Evolutionary conservation across 2,888 invertebrate genomes (phyloP).

Genomic region (Heliconius charithonia): DNA sequence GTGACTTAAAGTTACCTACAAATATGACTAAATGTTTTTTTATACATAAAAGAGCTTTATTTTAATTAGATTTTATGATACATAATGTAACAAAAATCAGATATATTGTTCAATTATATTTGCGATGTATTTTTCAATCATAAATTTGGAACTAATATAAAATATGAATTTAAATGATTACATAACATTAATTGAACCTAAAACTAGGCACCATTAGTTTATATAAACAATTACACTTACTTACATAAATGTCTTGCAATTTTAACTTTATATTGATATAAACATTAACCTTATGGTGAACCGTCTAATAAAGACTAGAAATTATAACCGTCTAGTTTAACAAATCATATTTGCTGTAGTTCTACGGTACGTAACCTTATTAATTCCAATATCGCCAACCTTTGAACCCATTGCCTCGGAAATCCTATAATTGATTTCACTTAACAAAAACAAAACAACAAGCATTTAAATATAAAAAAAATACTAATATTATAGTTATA

Average conservation of each 20-base stretch:
- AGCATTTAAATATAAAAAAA: too few relatives aligned
- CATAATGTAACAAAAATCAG: too few relatives aligned
- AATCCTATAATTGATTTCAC: slow-evolving; percentile 1
- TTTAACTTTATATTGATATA: neutral
- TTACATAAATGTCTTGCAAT: slow-evolving; percentile 1
- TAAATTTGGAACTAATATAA: neutral
- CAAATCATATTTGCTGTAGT: neutral
- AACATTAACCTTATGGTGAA: neutral
- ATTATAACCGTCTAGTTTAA: neutral
- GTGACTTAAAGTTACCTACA: too few relatives aligned
- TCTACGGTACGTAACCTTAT: neutral
- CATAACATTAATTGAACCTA: too few relatives aligned
- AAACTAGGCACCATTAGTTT: neutral
- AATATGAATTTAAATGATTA: neutral
- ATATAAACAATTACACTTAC: neutral
- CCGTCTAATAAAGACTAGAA: neutral
- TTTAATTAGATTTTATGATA: too few relatives aligned
- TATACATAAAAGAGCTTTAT: too few relatives aligned
- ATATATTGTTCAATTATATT: too few relatives aligned
- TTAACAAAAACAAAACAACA: neutral
- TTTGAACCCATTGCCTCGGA: neutral
- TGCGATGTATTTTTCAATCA: too few relatives aligned
- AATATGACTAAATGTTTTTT: too few relatives aligned
- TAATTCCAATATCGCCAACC: neutral
- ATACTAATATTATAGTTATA: neutral